Percentiles rank a stretch among this genome's conserved stretches.
phyloP scores from a whole-genome alignment of 1,140 invertebrate genomes.

The Bombus consobrinus region DNA sequence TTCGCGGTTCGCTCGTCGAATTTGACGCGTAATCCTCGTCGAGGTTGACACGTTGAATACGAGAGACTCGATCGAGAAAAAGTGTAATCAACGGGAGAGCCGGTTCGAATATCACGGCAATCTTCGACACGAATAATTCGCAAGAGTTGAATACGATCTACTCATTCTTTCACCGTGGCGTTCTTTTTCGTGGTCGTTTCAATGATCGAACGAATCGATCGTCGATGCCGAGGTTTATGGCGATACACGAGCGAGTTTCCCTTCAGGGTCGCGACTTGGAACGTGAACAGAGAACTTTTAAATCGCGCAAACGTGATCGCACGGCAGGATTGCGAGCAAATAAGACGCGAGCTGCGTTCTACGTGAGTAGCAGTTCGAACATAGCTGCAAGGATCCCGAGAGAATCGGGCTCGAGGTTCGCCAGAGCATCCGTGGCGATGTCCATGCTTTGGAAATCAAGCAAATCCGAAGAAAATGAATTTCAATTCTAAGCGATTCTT shows the following conservation, averaged over 20 bases:
- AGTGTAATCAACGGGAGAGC: not conserved
- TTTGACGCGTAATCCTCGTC: not conserved
- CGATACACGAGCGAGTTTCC: constrained; percentile 38
- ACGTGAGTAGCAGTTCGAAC: not conserved
- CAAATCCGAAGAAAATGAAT: constrained; percentile 37
- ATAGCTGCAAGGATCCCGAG: not conserved
- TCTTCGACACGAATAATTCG: not conserved
- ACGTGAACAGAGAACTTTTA: constrained; percentile 51
- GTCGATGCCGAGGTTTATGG: not conserved
- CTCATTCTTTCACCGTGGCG: not conserved
- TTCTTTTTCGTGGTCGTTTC: not conserved
- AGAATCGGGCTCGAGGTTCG: not conserved
- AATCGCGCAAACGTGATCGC: constrained; percentile 62
- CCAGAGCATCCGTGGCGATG: not conserved
- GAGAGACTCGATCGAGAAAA: too few relatives aligned
- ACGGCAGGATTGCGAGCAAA: constrained; percentile 24
- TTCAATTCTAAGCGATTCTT: constrained; percentile 4
- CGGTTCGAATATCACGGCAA: not conserved
- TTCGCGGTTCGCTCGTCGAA: constrained; percentile 5
- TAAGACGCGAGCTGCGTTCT: not conserved
- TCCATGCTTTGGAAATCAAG: constrained; percentile 1
- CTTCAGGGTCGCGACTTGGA: constrained; percentile 15
- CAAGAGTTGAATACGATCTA: not conserved
- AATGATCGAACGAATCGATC: not conserved
- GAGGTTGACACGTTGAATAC: not conserved